Base-by-base conservation (phyloP, 2,113 vertebrate species). In the Mionectes macconnelli region DNA sequence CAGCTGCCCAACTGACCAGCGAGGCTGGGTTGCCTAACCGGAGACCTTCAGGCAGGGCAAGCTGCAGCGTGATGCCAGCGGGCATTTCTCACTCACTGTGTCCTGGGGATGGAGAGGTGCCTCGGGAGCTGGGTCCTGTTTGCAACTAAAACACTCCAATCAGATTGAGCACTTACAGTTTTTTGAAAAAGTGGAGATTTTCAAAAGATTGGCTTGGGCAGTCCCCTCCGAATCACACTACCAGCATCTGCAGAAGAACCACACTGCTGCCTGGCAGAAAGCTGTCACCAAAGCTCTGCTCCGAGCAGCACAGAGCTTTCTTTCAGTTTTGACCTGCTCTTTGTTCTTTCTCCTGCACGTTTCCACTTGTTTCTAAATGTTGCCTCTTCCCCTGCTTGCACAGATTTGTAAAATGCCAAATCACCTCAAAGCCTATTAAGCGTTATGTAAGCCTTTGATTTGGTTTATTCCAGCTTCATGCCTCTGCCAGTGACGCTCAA, bases 1-100 rank as follows among this genome's bases (percentile, higher is more conserved):
- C 42, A 44, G 31, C 16, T 67, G 60, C 8, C 28, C 23, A 15
- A 8, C 47, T 2, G 12, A 35, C 7, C 35, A 24, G 22, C 0
- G 0, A 72, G 42, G 23, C 19, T 59, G 52, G 9, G 21, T 35
- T 55, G 44, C 28, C 80, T 60, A 15, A 27, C 1, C 0, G 33
- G 68, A 40, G 4, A 3, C 47, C 57, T 67, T 84, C 40, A 47
- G 55, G 16, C 67, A 47, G 57, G 0, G 0, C 14, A 49, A 59
- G n/a, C 66, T 89, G 84, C 35, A 37, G 63, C 3, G 0, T 35
- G 23, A 2, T 8, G 16, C 15, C 40, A 6, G 33, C 6, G 1
- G 33, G 10, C 39, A 31, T 40, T 78, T 57, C 52, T 57, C 28
- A 33, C 42, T 75, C 3, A 0, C 52, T 10, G 1, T 6, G 30